Percentiles rank a stretch among this genome's conserved stretches.
phyloP scores from a whole-genome alignment of 1,140 invertebrate species.

The Macrosteles quadrilineatus region DNA sequence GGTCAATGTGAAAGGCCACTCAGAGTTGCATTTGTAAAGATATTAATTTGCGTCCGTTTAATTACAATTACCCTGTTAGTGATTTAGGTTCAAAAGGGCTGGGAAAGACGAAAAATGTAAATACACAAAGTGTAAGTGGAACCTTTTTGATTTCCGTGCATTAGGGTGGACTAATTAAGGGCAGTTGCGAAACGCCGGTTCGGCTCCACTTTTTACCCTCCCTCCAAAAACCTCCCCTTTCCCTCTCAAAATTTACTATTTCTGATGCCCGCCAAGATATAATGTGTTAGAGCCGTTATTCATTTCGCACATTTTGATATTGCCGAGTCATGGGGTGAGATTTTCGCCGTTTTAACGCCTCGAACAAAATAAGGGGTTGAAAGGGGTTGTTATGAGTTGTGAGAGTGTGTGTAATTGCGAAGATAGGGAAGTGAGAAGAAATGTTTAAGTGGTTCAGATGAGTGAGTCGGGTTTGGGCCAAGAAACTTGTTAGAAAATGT shows the following conservation, averaged over 20 bases:
- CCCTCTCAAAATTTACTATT: background rate
- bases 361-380: background rate
- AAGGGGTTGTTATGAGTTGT: too few species aligned
- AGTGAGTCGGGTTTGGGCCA: background rate
- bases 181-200: constrained; percentile 20
- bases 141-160: background rate
- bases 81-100: constrained; percentile 7
- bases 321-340: background rate
- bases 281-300: background rate
- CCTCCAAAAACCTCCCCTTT: too few species aligned
- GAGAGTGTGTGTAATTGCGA: background rate
- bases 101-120: constrained; percentile 20
- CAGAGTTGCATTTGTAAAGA: constrained; percentile 17
- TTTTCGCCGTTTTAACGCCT: background rate
- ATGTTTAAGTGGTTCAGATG: background rate
- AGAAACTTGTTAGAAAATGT: too few species aligned
- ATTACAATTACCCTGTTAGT: constrained; percentile 13
- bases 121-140: constrained; percentile 14
- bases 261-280: constrained; percentile 13
- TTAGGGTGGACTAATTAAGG: constrained; percentile 16
- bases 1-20: constrained; percentile 8
- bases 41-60: constrained; percentile 21
- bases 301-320: constrained; percentile 24
- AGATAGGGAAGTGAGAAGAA: background rate
- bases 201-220: constrained; percentile 16